Conservation (phyloP, 2,113 vertebrate species). For the Platysternon megacephalum region DNA sequence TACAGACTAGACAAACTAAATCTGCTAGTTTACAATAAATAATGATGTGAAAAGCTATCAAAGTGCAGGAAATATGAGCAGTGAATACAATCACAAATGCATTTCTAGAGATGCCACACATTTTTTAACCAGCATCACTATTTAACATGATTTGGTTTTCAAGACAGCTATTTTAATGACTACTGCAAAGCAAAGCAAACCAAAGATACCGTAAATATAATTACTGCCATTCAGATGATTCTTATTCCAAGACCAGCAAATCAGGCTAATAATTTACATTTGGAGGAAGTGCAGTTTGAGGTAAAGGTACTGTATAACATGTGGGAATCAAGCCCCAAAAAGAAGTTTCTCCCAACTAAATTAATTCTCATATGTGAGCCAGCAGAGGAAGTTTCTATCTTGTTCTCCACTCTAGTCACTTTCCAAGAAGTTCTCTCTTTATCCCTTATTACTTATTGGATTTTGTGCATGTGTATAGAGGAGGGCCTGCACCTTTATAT, state of each 20-base stretch:
- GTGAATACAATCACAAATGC: neutral
- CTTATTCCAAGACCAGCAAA: neutral
- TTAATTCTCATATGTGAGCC: neutral
- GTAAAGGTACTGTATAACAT: neutral
- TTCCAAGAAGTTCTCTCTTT: neutral
- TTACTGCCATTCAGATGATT: neutral
- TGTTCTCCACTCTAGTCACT: neutral
- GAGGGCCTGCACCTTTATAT: neutral
- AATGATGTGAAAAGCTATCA: neutral
- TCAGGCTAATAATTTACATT: too few relatives aligned
- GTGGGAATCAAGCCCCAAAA: neutral
- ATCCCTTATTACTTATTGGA: neutral
- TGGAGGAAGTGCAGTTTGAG: neutral
- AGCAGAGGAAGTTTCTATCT: accelerated
- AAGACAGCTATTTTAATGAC: neutral
- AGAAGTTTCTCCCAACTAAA: neutral
- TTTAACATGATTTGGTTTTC: neutral
- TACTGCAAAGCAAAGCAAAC: neutral
- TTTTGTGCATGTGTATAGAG: neutral
- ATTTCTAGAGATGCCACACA: neutral
- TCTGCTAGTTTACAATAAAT: neutral
- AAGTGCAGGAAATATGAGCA: neutral
- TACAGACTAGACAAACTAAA: neutral
- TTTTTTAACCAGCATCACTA: neutral
- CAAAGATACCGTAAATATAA: neutral